These are phyloP conservation scores for Phylloscopus collybita DNA, from an alignment of 2,797 vertebrate species.

Conservation along the genomic window DNA sequence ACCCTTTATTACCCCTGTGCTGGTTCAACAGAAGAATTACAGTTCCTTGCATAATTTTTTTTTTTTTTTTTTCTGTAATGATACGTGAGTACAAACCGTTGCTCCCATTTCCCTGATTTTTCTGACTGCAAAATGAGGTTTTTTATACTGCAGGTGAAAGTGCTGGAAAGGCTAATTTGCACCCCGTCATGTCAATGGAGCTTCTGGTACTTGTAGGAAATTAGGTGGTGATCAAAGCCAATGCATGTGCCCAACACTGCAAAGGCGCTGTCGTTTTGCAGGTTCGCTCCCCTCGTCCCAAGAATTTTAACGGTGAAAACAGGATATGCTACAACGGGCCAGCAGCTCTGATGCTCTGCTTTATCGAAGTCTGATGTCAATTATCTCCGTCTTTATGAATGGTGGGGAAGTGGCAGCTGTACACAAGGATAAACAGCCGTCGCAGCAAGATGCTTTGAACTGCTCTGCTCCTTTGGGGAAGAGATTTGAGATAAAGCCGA, in stretches of 20 bases:
- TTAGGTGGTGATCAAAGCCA: neutral
- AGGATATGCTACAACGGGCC: neutral
- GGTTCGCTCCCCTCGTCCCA: neutral
- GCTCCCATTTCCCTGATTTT: neutral
- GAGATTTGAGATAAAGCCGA: constrained; percentile 36
- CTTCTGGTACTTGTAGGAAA: neutral
- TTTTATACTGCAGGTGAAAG: neutral
- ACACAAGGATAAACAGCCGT: neutral
- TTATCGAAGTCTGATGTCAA: neutral
- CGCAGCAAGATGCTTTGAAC: constrained; percentile 36
- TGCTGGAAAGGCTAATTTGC: neutral
- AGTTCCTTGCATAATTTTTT: neutral
- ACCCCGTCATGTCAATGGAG: fast-evolving
- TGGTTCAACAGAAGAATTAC: neutral
- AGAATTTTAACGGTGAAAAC: neutral
- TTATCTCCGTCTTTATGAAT: constrained; percentile 2
- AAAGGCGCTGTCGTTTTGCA: fast-evolving
- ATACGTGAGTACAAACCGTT: neutral
- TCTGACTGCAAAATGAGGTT: neutral
- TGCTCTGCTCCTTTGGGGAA: neutral
- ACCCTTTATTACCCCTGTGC: neutral
- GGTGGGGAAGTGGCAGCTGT: neutral
- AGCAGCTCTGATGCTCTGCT: neutral
- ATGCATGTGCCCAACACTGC: fast-evolving
- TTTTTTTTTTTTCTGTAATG: neutral